Evolutionary conservation across 2,113 vertebrate genomes (phyloP).

Genomic region (Eudyptes chrysolophus): DNA sequence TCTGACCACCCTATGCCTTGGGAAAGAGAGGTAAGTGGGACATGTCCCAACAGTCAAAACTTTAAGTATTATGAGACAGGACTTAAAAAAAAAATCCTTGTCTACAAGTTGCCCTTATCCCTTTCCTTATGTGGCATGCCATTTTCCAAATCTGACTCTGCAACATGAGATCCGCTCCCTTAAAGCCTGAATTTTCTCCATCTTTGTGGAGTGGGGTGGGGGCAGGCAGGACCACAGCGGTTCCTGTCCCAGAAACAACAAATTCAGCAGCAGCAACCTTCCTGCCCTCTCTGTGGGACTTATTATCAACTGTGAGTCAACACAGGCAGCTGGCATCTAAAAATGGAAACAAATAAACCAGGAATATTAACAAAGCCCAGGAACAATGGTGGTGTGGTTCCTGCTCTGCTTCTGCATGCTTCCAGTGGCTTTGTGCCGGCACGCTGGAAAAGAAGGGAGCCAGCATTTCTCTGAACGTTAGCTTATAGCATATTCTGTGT

Average conservation of each 20-base stretch:
- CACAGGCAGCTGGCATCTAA: constrained; percentile 46
- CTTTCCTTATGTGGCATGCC: background rate
- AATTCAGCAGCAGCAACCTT: constrained; percentile 56
- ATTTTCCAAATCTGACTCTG: background rate
- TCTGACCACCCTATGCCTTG: background rate
- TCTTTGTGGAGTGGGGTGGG: background rate
- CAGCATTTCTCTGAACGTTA: background rate
- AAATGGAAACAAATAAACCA: constrained; percentile 62
- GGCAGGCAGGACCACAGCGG: background rate
- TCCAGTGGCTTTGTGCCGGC: background rate
- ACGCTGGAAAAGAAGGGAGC: background rate
- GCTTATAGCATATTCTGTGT: background rate
- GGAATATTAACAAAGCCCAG: background rate
- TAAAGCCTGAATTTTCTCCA: background rate
- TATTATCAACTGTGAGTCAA: constrained; percentile 17
- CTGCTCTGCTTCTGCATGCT: constrained; percentile 22
- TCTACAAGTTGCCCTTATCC: background rate
- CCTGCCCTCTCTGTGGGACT: constrained; percentile 23
- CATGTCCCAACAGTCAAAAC: background rate
- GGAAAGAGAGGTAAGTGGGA: background rate
- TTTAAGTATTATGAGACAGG: background rate
- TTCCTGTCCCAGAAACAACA: constrained; percentile 27
- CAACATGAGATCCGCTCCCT: background rate
- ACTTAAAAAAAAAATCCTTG: background rate
- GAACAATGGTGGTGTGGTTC: constrained; percentile 39